phyloP scores from a whole-genome alignment of 2,888 invertebrate genomes.

The Melieria omissa region DNA sequence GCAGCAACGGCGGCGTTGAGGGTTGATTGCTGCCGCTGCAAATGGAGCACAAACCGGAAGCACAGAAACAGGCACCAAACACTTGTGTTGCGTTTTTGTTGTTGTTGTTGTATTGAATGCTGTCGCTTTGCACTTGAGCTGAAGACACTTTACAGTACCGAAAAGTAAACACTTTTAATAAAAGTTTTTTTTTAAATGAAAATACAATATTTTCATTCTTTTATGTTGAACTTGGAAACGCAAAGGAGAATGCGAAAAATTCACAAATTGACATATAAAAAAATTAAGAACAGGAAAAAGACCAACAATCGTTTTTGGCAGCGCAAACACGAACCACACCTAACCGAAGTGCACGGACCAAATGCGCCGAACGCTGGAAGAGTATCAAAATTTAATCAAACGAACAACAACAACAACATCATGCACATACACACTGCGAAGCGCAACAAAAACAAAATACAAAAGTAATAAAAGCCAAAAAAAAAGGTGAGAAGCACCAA shows the following conservation, averaged over 20 bases:
- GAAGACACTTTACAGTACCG: too few species aligned
- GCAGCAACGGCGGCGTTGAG: too few species aligned
- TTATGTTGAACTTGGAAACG: too few species aligned
- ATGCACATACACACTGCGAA: background rate
- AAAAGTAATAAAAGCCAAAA: constrained; percentile 11
- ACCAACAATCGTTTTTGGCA: background rate
- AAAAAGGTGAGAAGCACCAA: background rate
- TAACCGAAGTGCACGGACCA: constrained; percentile 8
- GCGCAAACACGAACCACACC: constrained; percentile 24
- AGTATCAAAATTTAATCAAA: constrained; percentile 12
- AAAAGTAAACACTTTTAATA: too few species aligned
- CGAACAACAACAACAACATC: constrained; percentile 6
- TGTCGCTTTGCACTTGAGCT: too few species aligned
- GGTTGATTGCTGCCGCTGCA: too few species aligned
- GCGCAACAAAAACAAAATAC: constrained; percentile 3
- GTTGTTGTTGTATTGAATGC: too few species aligned
- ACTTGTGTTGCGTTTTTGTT: too few species aligned
- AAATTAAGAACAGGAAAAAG: background rate
- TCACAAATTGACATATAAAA: background rate
- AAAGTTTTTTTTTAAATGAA: too few species aligned
- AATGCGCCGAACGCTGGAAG: constrained; percentile 3
- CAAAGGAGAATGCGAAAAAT: background rate
- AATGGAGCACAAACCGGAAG: too few species aligned
- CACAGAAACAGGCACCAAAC: too few species aligned
- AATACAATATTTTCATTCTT: too few species aligned